A percentile compares a stretch with the other conserved stretches of the same genome.
Evolutionary conservation across 2,113 vertebrate genomes (phyloP).

Genomic region (Haliaeetus leucogaster): DNA sequence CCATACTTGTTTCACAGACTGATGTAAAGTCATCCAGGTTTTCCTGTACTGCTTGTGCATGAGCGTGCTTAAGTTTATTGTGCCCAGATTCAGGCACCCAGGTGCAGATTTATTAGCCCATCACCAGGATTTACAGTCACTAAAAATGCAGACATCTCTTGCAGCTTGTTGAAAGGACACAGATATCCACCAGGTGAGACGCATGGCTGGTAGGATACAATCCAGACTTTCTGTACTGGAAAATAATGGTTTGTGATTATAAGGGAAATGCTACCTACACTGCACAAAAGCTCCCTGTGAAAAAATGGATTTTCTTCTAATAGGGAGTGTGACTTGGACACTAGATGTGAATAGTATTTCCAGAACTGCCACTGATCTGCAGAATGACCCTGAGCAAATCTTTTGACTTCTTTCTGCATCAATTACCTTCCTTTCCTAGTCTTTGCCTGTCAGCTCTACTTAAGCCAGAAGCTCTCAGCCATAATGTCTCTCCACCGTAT

Average conservation of each 20-base stretch:
- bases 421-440: not conserved
- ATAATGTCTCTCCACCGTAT: not conserved
- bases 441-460: not conserved
- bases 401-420: not conserved
- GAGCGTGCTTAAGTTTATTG: fast-evolving
- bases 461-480: not conserved
- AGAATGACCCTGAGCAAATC: not conserved
- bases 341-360: not conserved
- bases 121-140: not conserved
- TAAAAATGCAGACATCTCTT: not conserved
- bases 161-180: not conserved
- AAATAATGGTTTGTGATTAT: not conserved
- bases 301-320: not conserved
- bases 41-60: fast-evolving
- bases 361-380: not conserved
- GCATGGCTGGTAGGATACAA: too few species aligned
- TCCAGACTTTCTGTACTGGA: not conserved
- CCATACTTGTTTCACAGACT: not conserved
- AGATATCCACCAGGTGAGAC: not conserved
- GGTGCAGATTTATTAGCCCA: not conserved
- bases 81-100: not conserved
- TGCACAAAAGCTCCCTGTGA: not conserved
- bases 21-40: not conserved
- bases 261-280: not conserved
- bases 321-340: not conserved